Conservation (phyloP, 2,797 vertebrate species). For the Channa striata region DNA sequence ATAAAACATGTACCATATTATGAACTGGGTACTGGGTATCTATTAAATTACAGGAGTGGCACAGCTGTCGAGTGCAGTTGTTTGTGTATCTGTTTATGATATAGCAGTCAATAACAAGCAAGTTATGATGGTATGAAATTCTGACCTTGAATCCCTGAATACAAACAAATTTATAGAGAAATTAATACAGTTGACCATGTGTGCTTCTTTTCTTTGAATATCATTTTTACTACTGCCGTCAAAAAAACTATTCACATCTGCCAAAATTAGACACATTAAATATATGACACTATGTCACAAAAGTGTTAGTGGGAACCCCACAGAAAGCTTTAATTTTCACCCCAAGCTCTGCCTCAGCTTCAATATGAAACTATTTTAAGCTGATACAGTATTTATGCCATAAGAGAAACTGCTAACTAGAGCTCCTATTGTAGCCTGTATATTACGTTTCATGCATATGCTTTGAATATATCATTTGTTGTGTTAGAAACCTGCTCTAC, state of each 20-base stretch:
- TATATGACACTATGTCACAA: conserved; percentile 1
- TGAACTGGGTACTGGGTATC: not conserved
- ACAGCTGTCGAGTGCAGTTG: conserved; percentile 1
- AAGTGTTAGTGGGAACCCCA: conserved; percentile 1
- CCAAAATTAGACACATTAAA: conserved; percentile 12
- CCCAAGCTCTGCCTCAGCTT: conserved; percentile 5
- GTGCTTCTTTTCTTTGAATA: conserved; percentile 7
- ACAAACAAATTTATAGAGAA: conserved; percentile 16
- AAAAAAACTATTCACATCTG: conserved; percentile 22
- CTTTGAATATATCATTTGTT: conserved; percentile 52
- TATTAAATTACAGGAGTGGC: conserved; percentile 6
- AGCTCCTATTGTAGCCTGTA: conserved; percentile 34
- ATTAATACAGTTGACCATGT: conserved; percentile 18
- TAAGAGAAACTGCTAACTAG: conserved; percentile 13
- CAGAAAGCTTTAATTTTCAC: conserved; percentile 13
- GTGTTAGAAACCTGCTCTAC: conserved; percentile 55
- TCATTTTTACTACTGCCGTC: conserved; percentile 17
- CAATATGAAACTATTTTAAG: conserved; percentile 4
- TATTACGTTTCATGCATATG: conserved; percentile 21
- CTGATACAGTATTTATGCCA: not conserved
- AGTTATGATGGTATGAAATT: conserved; percentile 5
- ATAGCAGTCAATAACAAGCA: conserved; percentile 23
- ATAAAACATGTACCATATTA: not conserved
- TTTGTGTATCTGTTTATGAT: conserved; percentile 23
- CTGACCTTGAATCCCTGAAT: conserved; percentile 30